Conservation (phyloP, 2,113 vertebrate species). For the Hyla sarda region DNA sequence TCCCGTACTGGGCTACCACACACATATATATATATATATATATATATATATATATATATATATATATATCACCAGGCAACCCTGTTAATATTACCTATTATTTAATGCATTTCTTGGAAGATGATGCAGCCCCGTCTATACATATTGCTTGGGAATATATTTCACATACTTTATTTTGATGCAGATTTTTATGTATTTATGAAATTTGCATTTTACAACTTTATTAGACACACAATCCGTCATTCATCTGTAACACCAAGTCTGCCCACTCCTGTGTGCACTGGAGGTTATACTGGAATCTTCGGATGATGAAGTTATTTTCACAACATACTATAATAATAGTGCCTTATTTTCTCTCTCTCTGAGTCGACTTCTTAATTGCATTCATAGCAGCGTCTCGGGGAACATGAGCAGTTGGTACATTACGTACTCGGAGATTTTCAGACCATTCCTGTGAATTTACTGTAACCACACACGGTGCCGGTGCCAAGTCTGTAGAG, state of each 20-base stretch:
- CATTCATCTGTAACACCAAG: background rate
- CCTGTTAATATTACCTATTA: too few relatives aligned
- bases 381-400: conserved; percentile 59
- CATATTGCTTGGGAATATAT: too few relatives aligned
- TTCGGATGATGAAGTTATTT: conserved; percentile 13
- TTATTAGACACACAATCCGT: background rate
- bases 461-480: conserved; percentile 61
- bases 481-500: conserved; percentile 61
- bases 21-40: too few relatives aligned
- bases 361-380: conserved; percentile 15
- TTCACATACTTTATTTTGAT: background rate
- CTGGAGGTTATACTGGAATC: background rate
- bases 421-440: conserved; percentile 66
- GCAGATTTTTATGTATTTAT: background rate
- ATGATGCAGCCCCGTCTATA: background rate
- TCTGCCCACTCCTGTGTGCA: background rate
- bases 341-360: conserved; percentile 1
- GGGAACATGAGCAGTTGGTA: conserved; percentile 65
- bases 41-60: too few relatives aligned
- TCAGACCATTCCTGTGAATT: conserved; percentile 68
- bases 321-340: conserved; percentile 17
- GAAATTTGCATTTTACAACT: background rate
- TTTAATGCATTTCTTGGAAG: background rate
- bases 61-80: too few relatives aligned
- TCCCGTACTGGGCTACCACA: too few relatives aligned